Evolutionary conservation across 2,113 vertebrate genomes (phyloP).

Genomic region (Sceloporus undulatus): DNA sequence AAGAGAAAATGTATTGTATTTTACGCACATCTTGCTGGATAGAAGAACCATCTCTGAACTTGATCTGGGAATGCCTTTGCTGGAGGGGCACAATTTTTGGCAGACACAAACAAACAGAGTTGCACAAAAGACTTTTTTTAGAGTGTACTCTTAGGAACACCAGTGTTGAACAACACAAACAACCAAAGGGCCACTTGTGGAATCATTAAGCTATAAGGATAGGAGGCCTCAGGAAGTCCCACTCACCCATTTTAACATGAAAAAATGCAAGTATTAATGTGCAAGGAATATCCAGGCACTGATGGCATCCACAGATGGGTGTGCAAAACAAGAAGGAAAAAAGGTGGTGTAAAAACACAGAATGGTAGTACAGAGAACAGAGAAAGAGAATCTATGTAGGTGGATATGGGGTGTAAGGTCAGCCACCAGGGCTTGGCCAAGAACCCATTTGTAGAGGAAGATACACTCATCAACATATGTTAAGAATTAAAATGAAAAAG

Average conservation of each 20-base stretch:
- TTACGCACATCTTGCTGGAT: conserved; percentile 53
- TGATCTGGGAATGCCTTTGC: conserved; percentile 33
- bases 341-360: neutral
- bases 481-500: neutral
- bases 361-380: neutral
- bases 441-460: neutral
- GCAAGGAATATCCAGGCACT: neutral
- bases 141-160: neutral
- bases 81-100: conserved; percentile 55
- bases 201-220: neutral
- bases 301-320: neutral
- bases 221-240: neutral
- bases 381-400: neutral
- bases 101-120: conserved; percentile 45
- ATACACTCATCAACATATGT: too few species aligned
- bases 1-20: conserved; percentile 60
- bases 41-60: conserved; percentile 34
- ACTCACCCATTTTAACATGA: neutral
- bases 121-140: conserved; percentile 22
- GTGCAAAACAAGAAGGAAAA: neutral
- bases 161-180: neutral
- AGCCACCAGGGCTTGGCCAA: neutral
- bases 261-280: neutral
- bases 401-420: neutral
- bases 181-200: neutral